Evolutionary conservation across 2,113 vertebrate species (phyloP), one percentile per base, ranked within the genome.

Genomic region (Narcine bancroftii): DNA sequence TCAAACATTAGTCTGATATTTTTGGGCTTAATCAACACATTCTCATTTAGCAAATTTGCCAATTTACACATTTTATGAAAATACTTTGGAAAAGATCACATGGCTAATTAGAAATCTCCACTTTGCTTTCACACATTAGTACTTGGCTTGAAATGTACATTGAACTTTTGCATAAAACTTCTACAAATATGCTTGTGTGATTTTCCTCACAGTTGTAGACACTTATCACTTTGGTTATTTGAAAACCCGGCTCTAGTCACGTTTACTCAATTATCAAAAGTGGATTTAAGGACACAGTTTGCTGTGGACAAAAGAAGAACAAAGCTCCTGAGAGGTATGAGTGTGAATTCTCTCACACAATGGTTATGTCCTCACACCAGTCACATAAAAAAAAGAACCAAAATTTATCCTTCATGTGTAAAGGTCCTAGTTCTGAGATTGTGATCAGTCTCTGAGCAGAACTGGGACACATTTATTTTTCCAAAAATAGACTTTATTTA

Each of bases 1-100:
- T 69, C 89, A 47, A 26, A 69, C 42, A 91, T 17, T 29, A 13
- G 53, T 19, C 53, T 91, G 36, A 45, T 53, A 91, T 33, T 26
- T 69, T 69, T 91, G 47, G 24, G 39, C 65, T 69, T 45, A 69
- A 91, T 91, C 89, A 69, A 69, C 60, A 91, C 60, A 66, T 91
- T 69, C 65, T 91, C 39, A 69, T 91, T 91, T 91, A 29, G 89
- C 39, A 91, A 60, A 71, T 60, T 42, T 91, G 60, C 42, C 89
- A 91, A 69, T 91, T 91, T 71, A 91, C 89, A 91, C 63, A 33
- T 91, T 91, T 91, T 71, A 69, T 91, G 39, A 91, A 91, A 91
- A 65, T 19, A 91, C 6, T 89, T 91, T 42, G 71, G 36, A 91
- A 69, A 71, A 69, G 42, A 91, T 69, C 89, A 69, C 39, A 91